Evolutionary conservation across 2,888 invertebrate species (phyloP).

Genomic region (Sinohyriopsis cumingii): DNA sequence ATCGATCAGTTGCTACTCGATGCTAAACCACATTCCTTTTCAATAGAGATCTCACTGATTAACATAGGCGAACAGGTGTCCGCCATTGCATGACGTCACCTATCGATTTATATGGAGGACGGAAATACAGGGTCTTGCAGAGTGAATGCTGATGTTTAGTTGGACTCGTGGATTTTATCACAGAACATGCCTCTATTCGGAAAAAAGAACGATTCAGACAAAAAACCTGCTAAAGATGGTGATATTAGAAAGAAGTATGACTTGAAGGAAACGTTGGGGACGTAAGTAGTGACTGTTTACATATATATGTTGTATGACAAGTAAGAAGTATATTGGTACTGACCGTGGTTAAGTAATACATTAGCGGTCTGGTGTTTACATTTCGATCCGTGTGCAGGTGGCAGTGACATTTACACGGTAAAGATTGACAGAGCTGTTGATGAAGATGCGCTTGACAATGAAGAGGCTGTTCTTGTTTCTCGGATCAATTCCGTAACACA

Average conservation of each 20-base stretch:
- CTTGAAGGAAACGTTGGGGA: constrained; percentile 62
- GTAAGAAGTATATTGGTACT: background rate
- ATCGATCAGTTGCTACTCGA: too few species aligned
- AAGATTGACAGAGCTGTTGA: too few species aligned
- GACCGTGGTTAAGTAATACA: too few species aligned
- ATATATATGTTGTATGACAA: background rate
- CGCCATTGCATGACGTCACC: constrained; percentile 47
- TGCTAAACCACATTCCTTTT: too few species aligned
- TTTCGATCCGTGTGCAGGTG: too few species aligned
- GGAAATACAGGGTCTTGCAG: constrained; percentile 10
- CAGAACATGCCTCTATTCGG: constrained; percentile 62
- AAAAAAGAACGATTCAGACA: constrained; percentile 59
- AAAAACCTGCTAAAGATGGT: constrained; percentile 54
- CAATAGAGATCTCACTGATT: too few species aligned
- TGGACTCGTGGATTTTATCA: constrained; percentile 1
- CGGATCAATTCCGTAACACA: too few species aligned
- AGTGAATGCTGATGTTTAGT: constrained; percentile 6
- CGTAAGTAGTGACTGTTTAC: constrained; percentile 49
- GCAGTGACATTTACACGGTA: too few species aligned
- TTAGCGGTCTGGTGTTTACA: too few species aligned
- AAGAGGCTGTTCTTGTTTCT: too few species aligned
- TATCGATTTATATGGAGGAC: constrained; percentile 36
- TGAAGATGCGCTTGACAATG: too few species aligned
- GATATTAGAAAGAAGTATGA: constrained; percentile 61
- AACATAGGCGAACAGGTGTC: constrained; percentile 35